Evolutionary conservation across 2,888 invertebrate genomes (phyloP).

Genomic region (Oxyteleia sp.): DNA sequence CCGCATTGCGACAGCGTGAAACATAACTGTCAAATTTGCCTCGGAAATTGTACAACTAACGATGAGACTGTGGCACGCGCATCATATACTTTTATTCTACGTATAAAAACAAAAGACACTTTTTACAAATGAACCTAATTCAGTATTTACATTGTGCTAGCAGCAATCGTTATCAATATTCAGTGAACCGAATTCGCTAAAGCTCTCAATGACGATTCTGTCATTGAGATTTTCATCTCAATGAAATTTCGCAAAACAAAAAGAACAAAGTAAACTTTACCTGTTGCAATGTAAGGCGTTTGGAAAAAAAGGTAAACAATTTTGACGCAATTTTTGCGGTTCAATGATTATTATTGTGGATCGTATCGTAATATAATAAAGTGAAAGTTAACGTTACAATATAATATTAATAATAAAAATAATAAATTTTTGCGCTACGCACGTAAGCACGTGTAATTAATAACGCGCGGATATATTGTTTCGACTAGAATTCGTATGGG

Average conservation of each 20-base stretch:
- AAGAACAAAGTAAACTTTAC: constrained; percentile 1
- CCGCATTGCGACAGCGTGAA: constrained; percentile 3
- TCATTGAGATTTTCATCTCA: no score
- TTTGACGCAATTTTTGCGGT: constrained; percentile 27
- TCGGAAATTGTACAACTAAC: constrained; percentile 16
- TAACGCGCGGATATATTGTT: constrained; percentile 83
- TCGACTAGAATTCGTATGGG: constrained; percentile 87
- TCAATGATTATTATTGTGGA: constrained; percentile 26
- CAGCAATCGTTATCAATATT: constrained; percentile 59
- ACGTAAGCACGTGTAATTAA: constrained; percentile 72
- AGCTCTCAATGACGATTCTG: neutral
- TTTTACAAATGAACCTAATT: constrained; percentile 54
- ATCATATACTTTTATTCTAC: constrained; percentile 29
- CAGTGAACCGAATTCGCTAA: constrained; percentile 14
- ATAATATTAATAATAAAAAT: constrained; percentile 41
- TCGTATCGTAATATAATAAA: constrained; percentile 52
- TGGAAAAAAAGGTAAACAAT: constrained; percentile 14
- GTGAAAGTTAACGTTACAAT: constrained; percentile 53
- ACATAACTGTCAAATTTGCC: constrained; percentile 10
- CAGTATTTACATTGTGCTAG: constrained; percentile 59
- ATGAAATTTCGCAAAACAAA: no score
- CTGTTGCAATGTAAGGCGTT: neutral
- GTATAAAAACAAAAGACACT: constrained; percentile 38
- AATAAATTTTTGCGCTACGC: constrained; percentile 74
- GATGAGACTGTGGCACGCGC: constrained; percentile 42